phyloP scores from a whole-genome alignment of 2,113 vertebrate species.

The Boulengeromyrus knoepffleri region DNA sequence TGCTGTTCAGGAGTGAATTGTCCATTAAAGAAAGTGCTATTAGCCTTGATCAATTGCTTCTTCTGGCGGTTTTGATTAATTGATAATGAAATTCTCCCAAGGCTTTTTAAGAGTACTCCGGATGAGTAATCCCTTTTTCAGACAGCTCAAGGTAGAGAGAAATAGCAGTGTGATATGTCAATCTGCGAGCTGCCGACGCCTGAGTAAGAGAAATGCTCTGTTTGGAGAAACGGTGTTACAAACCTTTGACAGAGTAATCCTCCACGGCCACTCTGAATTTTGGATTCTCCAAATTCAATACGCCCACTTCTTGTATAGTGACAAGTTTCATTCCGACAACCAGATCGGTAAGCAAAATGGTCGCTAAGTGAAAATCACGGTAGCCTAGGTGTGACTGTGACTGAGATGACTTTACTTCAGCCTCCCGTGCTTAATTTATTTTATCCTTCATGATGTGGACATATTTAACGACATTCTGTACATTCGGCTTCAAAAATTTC shows the following conservation, averaged over 20 bases:
- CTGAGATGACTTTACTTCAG: background rate
- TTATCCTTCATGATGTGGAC: background rate
- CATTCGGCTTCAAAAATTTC: background rate
- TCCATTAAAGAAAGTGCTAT: conserved; percentile 43
- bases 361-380: background rate
- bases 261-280: background rate
- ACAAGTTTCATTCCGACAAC: background rate
- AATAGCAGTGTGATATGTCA: conserved; percentile 39
- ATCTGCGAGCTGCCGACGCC: conserved; percentile 46
- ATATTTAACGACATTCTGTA: background rate
- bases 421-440: background rate
- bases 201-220: conserved; percentile 47
- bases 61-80: conserved; percentile 49
- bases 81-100: conserved; percentile 49
- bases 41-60: conserved; percentile 46
- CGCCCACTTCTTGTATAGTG: background rate
- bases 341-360: background rate
- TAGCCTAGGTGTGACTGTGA: background rate
- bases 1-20: conserved; percentile 31
- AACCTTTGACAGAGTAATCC: background rate
- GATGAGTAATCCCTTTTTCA: conserved; percentile 50
- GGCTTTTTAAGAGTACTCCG: conserved; percentile 35
- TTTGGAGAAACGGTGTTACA: conserved; percentile 41
- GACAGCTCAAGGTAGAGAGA: conserved; percentile 53
- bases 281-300: background rate